phyloP scores from a whole-genome alignment of 2,797 vertebrate species.

The Thunnus albacares region DNA sequence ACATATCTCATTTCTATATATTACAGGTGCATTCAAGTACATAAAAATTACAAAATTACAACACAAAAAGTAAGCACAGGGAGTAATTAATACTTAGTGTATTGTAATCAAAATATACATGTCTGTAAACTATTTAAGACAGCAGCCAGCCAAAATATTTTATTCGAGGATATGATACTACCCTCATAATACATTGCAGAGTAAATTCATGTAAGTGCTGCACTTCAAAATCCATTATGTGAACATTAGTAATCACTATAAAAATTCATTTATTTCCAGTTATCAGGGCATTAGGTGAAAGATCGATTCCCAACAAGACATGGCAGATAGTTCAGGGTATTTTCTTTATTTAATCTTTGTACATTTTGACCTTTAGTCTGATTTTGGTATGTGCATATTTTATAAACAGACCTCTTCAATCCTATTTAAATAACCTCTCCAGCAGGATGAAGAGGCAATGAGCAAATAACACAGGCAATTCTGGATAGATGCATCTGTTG shows the following conservation, averaged over 20 bases:
- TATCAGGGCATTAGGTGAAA: neutral
- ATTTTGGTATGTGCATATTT: slow-evolving; percentile 25
- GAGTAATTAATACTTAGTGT: neutral
- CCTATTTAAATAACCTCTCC: slow-evolving; percentile 35
- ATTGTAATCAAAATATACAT: neutral
- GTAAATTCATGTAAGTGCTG: neutral
- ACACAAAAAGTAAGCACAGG: neutral
- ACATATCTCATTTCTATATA: neutral
- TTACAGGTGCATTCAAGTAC: neutral
- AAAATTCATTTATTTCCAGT: slow-evolving; percentile 10
- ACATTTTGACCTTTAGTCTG: slow-evolving; percentile 42
- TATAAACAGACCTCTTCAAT: slow-evolving; percentile 29
- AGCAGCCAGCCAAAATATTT: neutral
- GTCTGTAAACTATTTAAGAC: neutral
- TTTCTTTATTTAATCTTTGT: slow-evolving; percentile 8
- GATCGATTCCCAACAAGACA: neutral
- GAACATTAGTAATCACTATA: slow-evolving; percentile 10
- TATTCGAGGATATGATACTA: neutral
- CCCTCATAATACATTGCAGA: neutral
- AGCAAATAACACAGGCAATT: neutral
- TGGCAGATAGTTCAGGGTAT: neutral
- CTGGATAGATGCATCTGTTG: neutral
- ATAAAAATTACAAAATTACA: neutral
- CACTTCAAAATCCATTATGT: slow-evolving; percentile 6
- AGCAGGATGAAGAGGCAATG: slow-evolving; percentile 1